Percentiles rank a stretch among this genome's conserved stretches.
Conservation (phyloP, 2,797 vertebrate genomes). For the Luscinia luscinia region DNA sequence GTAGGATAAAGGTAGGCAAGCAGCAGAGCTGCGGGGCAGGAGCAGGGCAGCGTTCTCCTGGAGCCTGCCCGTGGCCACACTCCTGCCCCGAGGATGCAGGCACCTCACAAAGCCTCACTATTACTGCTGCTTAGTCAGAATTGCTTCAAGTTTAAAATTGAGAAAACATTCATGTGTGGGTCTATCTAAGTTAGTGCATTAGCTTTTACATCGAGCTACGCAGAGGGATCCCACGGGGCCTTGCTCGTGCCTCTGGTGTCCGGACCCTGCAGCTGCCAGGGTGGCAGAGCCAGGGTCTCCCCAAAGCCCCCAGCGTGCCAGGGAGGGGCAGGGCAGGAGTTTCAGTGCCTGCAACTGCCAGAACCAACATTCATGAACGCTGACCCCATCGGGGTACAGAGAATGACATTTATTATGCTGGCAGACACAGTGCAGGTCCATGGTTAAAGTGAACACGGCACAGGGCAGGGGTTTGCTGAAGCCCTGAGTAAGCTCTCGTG, state of each 20-base stretch:
- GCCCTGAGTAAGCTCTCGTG: background rate
- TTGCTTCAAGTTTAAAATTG: conserved; percentile 77
- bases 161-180: conserved; percentile 76
- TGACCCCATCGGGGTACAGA: background rate
- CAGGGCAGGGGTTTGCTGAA: conserved; percentile 23
- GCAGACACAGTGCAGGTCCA: background rate
- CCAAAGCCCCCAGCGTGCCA: background rate
- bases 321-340: background rate
- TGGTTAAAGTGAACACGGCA: background rate
- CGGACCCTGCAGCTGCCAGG: background rate
- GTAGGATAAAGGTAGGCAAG: background rate
- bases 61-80: background rate
- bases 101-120: conserved; percentile 22
- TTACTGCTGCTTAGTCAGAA: conserved; percentile 51
- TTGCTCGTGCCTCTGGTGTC: background rate
- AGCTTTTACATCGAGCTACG: conserved; percentile 17
- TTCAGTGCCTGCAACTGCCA: background rate
- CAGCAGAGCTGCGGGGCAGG: background rate
- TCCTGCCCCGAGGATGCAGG: background rate
- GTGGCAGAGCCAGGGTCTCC: background rate
- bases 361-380: background rate
- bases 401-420: background rate
- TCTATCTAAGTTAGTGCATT: conserved; percentile 66
- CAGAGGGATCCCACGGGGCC: background rate
- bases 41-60: background rate